Percentiles rank a stretch among this genome's conserved stretches.
Conservation (phyloP, 2,113 vertebrate species). For the Hiodon tergisus region DNA sequence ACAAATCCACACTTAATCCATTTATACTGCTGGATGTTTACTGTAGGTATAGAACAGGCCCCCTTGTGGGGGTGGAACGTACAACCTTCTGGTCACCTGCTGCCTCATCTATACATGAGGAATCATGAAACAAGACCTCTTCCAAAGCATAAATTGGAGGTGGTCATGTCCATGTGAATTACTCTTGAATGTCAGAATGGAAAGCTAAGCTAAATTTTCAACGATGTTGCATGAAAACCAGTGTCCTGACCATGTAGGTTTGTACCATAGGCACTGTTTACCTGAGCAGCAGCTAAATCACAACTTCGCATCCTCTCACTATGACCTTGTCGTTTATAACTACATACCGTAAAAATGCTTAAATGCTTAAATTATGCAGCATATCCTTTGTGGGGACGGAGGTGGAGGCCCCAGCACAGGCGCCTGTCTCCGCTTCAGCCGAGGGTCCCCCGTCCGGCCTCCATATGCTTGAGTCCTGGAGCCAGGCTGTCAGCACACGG, state of each 20-base stretch:
- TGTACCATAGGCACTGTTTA: background rate
- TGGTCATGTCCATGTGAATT: too few relatives aligned
- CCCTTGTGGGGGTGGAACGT: too few relatives aligned
- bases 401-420: background rate
- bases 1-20: too few relatives aligned
- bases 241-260: background rate
- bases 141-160: too few relatives aligned
- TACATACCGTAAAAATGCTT: background rate
- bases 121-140: too few relatives aligned
- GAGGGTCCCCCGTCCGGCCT: background rate
- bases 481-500: background rate
- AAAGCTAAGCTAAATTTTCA: too few relatives aligned
- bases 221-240: too few relatives aligned
- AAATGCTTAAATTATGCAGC: background rate
- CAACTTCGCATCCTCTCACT: background rate
- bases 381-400: background rate
- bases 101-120: too few relatives aligned
- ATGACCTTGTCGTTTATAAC: background rate
- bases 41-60: too few relatives aligned
- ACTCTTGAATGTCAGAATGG: too few relatives aligned
- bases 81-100: too few relatives aligned
- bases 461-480: conserved; percentile 2
- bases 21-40: too few relatives aligned
- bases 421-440: background rate
- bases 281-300: background rate